Evolutionary conservation across 2,888 invertebrate genomes (phyloP).

Genomic region (Sarcophaga subvicina): DNA sequence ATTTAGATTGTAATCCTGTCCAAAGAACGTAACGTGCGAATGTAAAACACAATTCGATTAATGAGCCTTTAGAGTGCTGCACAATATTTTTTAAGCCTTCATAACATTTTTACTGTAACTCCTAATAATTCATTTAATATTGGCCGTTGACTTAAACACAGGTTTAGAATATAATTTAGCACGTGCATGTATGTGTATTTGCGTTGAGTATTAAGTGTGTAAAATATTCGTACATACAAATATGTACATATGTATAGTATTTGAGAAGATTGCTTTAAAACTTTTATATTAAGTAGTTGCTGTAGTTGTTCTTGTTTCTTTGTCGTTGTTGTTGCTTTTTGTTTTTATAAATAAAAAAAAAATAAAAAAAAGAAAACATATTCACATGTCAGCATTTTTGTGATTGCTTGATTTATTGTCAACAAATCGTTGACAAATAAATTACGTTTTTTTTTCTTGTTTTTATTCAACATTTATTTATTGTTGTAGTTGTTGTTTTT

Average conservation of each 20-base stretch:
- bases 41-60: too few relatives aligned
- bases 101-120: too few relatives aligned
- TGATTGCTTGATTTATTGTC: slow-evolving; percentile 80
- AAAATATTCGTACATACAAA: background rate
- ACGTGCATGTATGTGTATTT: slow-evolving; percentile 25
- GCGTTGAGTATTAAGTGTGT: background rate
- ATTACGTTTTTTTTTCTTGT: slow-evolving; percentile 66
- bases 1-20: too few relatives aligned
- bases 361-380: slow-evolving; percentile 40
- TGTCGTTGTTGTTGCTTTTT: slow-evolving; percentile 19
- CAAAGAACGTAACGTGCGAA: too few relatives aligned
- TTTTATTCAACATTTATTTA: background rate
- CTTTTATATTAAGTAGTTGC: background rate
- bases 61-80: too few relatives aligned
- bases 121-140: too few relatives aligned
- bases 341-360: slow-evolving; percentile 10
- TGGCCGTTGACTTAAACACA: too few relatives aligned
- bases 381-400: slow-evolving; percentile 78
- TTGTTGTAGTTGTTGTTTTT: slow-evolving; percentile 45
- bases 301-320: slow-evolving; percentile 28
- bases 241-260: background rate
- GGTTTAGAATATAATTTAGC: too few relatives aligned
- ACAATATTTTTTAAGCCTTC: too few relatives aligned
- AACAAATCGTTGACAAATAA: slow-evolving; percentile 76
- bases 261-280: background rate